These are phyloP conservation scores for Tuta absoluta DNA, from an alignment of 2,888 invertebrate species.

Conservation along the genomic window DNA sequence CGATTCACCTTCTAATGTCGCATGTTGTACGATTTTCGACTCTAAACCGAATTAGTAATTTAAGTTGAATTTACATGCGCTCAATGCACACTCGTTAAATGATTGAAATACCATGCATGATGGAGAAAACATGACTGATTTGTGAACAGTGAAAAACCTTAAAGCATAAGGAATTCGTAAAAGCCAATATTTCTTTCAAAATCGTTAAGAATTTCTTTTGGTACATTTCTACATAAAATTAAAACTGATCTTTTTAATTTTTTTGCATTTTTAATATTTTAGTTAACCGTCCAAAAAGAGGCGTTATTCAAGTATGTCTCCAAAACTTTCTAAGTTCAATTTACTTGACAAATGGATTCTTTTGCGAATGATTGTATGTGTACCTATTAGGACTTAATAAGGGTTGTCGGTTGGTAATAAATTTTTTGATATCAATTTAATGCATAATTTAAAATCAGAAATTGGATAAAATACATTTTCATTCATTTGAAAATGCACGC, in stretches of 20 bases:
- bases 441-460: too few species aligned
- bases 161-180: neutral
- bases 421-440: neutral
- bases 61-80: neutral
- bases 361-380: slow-evolving; percentile 23
- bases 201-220: too few species aligned
- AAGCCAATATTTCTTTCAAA: too few species aligned
- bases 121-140: neutral
- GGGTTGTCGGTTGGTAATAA: neutral
- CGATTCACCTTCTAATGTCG: neutral
- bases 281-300: neutral
- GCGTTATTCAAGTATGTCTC: neutral
- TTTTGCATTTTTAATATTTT: neutral
- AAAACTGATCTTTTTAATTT: neutral
- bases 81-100: neutral
- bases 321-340: slow-evolving; percentile 27
- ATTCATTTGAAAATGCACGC: too few species aligned
- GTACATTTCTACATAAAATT: too few species aligned
- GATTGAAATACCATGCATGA: neutral
- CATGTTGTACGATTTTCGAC: neutral
- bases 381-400: neutral
- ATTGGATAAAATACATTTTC: too few species aligned
- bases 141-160: neutral
- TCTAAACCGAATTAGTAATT: neutral
- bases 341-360: slow-evolving; percentile 31